phyloP scores from a whole-genome alignment of 2,113 vertebrate genomes.

The Microcebus lehilahytsara region DNA sequence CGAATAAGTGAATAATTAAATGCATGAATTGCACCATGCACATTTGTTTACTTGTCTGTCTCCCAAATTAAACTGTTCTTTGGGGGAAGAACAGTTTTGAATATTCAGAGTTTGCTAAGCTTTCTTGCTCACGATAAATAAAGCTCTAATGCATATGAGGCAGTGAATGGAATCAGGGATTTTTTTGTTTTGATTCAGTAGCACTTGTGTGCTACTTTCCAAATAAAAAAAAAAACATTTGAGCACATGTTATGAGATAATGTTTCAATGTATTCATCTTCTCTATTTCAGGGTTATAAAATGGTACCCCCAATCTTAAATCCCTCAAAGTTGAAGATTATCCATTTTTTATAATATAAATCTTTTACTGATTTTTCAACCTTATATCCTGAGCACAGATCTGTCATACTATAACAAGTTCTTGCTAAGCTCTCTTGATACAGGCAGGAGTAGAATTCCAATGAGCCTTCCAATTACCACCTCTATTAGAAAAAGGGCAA shows the following conservation, averaged over 20 bases:
- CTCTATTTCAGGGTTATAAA: background rate
- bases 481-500: background rate
- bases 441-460: background rate
- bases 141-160: background rate
- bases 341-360: background rate
- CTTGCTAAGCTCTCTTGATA: background rate
- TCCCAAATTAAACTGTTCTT: background rate
- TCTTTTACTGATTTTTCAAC: background rate
- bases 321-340: background rate
- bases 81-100: background rate
- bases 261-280: too few species aligned
- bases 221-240: background rate
- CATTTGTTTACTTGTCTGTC: background rate
- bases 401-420: background rate
- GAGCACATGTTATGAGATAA: background rate
- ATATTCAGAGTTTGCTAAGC: background rate
- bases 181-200: background rate
- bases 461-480: background rate
- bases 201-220: background rate
- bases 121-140: background rate
- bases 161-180: background rate
- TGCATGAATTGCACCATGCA: background rate
- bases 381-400: background rate
- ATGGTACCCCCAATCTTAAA: background rate
- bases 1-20: background rate